Evolutionary conservation across 2,113 vertebrate species (phyloP).

Genomic region (Isichthys henryi): DNA sequence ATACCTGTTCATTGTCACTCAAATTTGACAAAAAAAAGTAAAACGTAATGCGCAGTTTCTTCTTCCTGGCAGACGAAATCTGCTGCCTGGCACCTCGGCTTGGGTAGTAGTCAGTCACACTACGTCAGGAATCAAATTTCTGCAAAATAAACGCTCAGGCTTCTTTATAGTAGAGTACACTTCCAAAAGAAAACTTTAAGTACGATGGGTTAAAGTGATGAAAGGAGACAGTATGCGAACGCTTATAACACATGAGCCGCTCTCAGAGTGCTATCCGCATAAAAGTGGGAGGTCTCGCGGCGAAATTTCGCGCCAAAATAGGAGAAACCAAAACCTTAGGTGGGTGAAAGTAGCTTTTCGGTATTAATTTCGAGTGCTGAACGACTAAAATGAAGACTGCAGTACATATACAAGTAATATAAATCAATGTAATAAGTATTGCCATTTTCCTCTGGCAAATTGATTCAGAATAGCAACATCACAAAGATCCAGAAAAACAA

Average conservation of each 20-base stretch:
- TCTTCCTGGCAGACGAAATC: neutral
- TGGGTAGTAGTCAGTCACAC: neutral
- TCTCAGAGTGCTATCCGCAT: no score
- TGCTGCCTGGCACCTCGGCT: neutral
- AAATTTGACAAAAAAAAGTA: neutral
- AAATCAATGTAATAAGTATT: neutral
- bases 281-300: neutral
- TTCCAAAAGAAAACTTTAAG: neutral
- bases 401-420: neutral
- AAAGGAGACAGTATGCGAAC: neutral
- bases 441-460: neutral
- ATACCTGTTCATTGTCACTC: neutral
- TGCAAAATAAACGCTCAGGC: neutral
- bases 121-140: neutral
- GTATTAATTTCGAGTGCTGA: neutral
- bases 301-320: slow-evolving; percentile 42
- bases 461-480: neutral
- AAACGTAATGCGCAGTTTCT: neutral
- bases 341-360: neutral
- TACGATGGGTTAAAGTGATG: neutral
- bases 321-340: slow-evolving; percentile 27
- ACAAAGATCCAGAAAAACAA: neutral
- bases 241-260: no score
- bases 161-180: neutral
- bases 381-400: neutral